phyloP scores from a whole-genome alignment of 2,113 vertebrate species.

The Beaufortia kweichowensis region DNA sequence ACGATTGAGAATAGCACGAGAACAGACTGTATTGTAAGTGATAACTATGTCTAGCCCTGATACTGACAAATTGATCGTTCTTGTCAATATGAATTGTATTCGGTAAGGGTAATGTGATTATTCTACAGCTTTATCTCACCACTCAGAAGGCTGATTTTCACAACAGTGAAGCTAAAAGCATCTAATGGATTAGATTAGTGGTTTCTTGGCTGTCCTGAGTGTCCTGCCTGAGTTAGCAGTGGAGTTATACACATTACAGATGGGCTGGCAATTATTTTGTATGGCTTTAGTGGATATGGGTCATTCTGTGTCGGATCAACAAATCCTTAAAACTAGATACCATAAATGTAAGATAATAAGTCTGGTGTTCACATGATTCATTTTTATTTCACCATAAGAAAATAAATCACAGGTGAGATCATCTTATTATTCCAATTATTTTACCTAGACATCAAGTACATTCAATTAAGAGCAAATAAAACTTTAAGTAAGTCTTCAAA shows the following conservation, averaged over 20 bases:
- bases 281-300: neutral
- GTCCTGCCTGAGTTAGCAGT: neutral
- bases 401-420: no score
- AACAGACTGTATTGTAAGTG: neutral
- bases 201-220: neutral
- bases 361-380: no score
- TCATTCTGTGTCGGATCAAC: no score
- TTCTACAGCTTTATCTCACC: neutral
- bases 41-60: slow-evolving; percentile 11
- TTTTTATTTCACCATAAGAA: no score
- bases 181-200: slow-evolving; percentile 10
- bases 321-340: no score
- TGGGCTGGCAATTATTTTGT: no score
- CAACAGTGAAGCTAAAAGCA: slow-evolving; percentile 4
- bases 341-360: no score
- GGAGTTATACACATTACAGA: neutral
- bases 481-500: no score
- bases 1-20: neutral
- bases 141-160: neutral
- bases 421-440: no score
- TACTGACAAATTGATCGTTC: neutral
- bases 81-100: neutral
- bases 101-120: slow-evolving; percentile 14
- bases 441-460: no score
- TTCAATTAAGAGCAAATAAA: no score